A percentile compares a stretch with the other conserved stretches of the same genome.
phyloP scores from a whole-genome alignment of 1,140 invertebrate species.

The Pseudomyrmex dendroicus region DNA sequence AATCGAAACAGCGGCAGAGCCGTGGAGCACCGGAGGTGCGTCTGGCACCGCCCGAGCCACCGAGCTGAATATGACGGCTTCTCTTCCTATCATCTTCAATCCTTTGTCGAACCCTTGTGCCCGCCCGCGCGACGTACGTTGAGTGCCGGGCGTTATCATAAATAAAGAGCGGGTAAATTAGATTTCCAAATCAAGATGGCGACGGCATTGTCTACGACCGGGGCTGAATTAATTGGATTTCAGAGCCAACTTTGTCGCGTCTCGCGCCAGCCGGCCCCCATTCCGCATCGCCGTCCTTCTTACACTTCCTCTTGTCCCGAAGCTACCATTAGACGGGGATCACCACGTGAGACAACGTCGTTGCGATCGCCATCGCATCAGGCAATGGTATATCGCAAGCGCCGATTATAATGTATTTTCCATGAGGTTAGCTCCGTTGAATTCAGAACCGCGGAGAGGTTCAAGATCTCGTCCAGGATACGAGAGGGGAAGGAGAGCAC shows the following conservation, averaged over 20 bases:
- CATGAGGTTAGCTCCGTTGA: slow-evolving; percentile 58
- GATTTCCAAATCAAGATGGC: slow-evolving; percentile 82
- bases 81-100: slow-evolving; percentile 74
- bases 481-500: slow-evolving; percentile 6
- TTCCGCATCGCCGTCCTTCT: slow-evolving; percentile 34
- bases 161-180: slow-evolving; percentile 82
- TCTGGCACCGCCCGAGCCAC: slow-evolving; percentile 45
- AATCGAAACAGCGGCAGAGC: slow-evolving; percentile 2
- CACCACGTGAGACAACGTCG: slow-evolving; percentile 15
- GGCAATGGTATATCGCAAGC: slow-evolving; percentile 28
- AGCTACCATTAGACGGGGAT: slow-evolving; percentile 36
- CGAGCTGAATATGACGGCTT: slow-evolving; percentile 73
- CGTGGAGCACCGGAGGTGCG: slow-evolving; percentile 18
- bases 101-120: slow-evolving; percentile 77
- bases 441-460: slow-evolving; percentile 36
- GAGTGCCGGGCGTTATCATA: slow-evolving; percentile 80
- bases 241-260: slow-evolving; percentile 77
- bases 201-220: slow-evolving; percentile 79
- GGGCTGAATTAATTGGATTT: slow-evolving; percentile 82
- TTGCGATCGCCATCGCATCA: slow-evolving; percentile 31
- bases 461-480: slow-evolving; percentile 40
- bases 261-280: slow-evolving; percentile 59
- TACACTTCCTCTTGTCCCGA: slow-evolving; percentile 28
- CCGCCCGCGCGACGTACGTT: slow-evolving; percentile 70
- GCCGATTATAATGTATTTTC: slow-evolving; percentile 68